Evolutionary conservation across 2,113 vertebrate species (phyloP).

Genomic region (Lagopus leucura): DNA sequence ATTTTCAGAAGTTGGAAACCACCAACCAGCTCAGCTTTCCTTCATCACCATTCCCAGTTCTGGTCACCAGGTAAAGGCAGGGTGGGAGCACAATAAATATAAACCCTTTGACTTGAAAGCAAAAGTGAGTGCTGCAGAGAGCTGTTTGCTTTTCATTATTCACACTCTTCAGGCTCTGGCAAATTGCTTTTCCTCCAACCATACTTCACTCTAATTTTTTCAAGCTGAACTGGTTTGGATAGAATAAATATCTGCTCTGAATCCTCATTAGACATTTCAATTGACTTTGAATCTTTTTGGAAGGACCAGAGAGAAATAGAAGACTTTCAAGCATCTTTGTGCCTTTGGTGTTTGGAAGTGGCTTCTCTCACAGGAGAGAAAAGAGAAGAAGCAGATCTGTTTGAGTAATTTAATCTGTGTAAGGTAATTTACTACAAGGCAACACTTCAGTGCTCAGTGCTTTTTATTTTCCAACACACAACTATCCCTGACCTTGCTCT

Average conservation of each 20-base stretch:
- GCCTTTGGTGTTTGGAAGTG: conserved; percentile 44
- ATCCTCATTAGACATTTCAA: conserved; percentile 42
- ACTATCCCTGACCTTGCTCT: background rate
- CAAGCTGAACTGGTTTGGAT: conserved; percentile 55
- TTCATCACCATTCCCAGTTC: rapidly evolving
- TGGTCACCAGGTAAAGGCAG: background rate
- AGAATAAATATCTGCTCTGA: conserved; percentile 44
- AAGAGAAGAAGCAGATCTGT: conserved; percentile 49
- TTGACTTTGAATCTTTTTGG: conserved; percentile 57
- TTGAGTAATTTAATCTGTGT: conserved; percentile 22
- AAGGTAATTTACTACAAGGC: conserved; percentile 26
- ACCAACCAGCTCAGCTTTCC: background rate
- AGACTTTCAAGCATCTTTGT: conserved; percentile 30
- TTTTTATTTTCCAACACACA: background rate
- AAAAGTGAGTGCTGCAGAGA: background rate
- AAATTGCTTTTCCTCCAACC: background rate
- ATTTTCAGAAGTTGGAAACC: background rate
- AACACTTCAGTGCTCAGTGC: background rate
- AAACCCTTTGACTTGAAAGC: background rate
- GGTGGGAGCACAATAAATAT: background rate
- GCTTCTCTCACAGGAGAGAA: conserved; percentile 3
- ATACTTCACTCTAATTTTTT: background rate
- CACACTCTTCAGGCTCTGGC: conserved; percentile 45
- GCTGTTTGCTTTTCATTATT: conserved; percentile 32
- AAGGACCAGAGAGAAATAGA: conserved; percentile 22